Conservation (phyloP, 1,140 invertebrate species). For the Bombus sibiricus region DNA sequence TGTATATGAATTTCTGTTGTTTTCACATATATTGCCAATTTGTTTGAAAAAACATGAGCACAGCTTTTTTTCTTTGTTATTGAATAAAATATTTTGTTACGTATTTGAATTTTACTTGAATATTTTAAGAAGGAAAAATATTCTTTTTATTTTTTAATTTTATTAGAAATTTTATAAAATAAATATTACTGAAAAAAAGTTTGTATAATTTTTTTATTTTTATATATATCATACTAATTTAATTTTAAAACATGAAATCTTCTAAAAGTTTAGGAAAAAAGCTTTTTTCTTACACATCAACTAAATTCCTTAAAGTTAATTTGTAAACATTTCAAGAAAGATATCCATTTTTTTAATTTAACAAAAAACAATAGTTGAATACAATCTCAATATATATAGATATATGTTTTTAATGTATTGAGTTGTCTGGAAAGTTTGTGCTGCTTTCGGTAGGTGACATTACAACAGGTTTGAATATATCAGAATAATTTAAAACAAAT, state of each 20-base stretch:
- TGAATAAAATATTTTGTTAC: neutral
- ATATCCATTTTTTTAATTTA: neutral
- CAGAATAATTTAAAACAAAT: too few species aligned
- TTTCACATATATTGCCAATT: conserved; percentile 17
- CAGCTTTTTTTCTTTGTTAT: neutral
- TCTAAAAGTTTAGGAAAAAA: too few species aligned
- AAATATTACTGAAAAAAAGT: too few species aligned
- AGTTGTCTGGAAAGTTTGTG: too few species aligned
- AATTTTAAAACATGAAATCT: too few species aligned
- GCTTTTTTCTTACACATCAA: neutral
- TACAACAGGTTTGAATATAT: too few species aligned
- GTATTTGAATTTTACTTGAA: neutral
- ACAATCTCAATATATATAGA: neutral
- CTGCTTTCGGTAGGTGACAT: too few species aligned
- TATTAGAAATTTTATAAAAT: too few species aligned
- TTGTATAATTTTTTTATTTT: too few species aligned
- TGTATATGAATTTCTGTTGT: neutral
- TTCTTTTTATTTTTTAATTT: too few species aligned
- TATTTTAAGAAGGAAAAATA: too few species aligned
- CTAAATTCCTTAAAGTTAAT: neutral
- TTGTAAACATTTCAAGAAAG: neutral
- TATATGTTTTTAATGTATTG: neutral
- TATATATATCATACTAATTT: too few species aligned
- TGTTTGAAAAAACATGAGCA: conserved; percentile 9
- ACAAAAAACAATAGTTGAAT: neutral